These are phyloP conservation scores for Nymphalis c-album DNA, from an alignment of 2,888 invertebrate genomes.

Conservation along the genomic window DNA sequence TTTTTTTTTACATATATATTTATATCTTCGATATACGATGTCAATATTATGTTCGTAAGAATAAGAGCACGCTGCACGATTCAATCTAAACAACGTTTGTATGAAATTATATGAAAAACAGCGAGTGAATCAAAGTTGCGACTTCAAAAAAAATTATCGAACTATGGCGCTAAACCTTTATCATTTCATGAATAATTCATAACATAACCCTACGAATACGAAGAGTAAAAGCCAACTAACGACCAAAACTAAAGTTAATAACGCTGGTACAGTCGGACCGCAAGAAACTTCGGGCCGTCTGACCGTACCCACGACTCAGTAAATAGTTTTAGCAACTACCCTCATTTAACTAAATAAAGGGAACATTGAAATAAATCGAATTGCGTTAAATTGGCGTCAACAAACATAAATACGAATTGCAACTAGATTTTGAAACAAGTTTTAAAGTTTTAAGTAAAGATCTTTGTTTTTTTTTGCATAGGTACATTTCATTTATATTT, in stretches of 20 bases:
- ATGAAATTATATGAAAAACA: too few relatives aligned
- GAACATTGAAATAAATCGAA: slow-evolving; percentile 46
- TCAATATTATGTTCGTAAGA: too few relatives aligned
- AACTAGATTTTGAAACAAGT: neutral
- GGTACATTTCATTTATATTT: too few relatives aligned
- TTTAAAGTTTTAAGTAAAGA: neutral
- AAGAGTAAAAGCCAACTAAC: slow-evolving; percentile 25
- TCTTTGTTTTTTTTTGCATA: too few relatives aligned
- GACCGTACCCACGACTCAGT: slow-evolving; percentile 47
- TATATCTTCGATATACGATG: too few relatives aligned
- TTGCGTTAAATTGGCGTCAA: slow-evolving; percentile 40
- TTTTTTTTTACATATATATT: too few relatives aligned
- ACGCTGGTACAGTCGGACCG: slow-evolving; percentile 28
- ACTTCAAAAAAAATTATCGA: neutral
- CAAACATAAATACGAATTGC: slow-evolving; percentile 24
- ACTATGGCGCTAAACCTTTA: slow-evolving; percentile 5
- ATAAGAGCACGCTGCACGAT: too few relatives aligned
- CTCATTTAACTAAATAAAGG: slow-evolving; percentile 48
- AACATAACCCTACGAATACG: slow-evolving; percentile 17
- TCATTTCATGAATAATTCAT: slow-evolving; percentile 27
- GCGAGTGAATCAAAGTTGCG: neutral
- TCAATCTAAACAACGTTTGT: too few relatives aligned
- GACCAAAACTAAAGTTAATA: slow-evolving; percentile 34
- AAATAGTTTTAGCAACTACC: slow-evolving; percentile 51
- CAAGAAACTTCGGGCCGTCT: slow-evolving; percentile 41